Evolutionary conservation across 2,888 invertebrate genomes (phyloP).

Genomic region (Xylota segnis): DNA sequence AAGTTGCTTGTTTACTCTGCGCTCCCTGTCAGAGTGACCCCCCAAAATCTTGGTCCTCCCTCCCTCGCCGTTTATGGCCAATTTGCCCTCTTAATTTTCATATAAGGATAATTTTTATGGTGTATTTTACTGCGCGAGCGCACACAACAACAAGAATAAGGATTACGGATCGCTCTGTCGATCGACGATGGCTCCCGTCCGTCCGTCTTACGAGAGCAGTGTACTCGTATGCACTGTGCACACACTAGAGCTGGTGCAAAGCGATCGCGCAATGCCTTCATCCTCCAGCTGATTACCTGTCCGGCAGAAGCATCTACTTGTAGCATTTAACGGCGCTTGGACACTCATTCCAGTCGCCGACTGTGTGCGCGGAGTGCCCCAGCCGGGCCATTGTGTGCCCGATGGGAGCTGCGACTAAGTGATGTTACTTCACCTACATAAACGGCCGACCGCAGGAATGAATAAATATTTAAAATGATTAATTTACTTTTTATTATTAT

Average conservation of each 20-base stretch:
- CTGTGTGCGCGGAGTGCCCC: constrained; percentile 26
- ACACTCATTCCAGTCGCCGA: constrained; percentile 64
- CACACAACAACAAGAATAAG: constrained; percentile 60
- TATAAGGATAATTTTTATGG: constrained; percentile 76
- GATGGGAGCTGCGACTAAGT: constrained; percentile 71
- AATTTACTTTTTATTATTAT: constrained; percentile 85
- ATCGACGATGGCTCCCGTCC: constrained; percentile 50
- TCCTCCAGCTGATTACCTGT: constrained; percentile 69
- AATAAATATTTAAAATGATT: constrained; percentile 84
- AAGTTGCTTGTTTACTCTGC: constrained; percentile 72
- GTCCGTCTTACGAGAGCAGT: constrained; percentile 3
- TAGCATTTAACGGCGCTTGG: constrained; percentile 63
- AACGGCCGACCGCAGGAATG: constrained; percentile 77
- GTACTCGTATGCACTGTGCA: constrained; percentile 3
- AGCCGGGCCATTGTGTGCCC: constrained; percentile 39
- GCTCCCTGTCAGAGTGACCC: constrained; percentile 38
- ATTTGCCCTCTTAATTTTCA: constrained; percentile 74
- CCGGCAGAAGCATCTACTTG: constrained; percentile 56
- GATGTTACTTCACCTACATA: constrained; percentile 73
- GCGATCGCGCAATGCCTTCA: constrained; percentile 10
- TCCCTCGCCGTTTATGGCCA: constrained; percentile 63
- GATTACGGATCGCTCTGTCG: constrained; percentile 37
- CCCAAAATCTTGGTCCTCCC: constrained; percentile 45
- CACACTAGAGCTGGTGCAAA: constrained; percentile 18
- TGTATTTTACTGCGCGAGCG: constrained; percentile 71